Conservation (phyloP, 2,888 invertebrate genomes). For the Anorthoa munda region DNA sequence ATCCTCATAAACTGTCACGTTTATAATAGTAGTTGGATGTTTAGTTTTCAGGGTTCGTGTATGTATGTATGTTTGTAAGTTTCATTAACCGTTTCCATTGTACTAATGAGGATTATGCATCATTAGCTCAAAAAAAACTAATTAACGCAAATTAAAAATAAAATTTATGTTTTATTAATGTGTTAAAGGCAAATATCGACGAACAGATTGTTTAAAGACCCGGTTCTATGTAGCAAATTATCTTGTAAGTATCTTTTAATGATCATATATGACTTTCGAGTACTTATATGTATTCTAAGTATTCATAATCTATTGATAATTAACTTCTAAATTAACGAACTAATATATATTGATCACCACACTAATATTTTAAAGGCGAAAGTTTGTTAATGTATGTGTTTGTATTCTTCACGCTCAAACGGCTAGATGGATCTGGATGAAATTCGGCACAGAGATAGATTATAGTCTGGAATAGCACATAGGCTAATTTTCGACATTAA, state of each 20-base stretch:
- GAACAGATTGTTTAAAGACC: not conserved
- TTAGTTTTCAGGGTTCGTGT: too few species aligned
- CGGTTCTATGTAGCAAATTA: not conserved
- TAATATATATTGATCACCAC: too few species aligned
- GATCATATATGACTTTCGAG: not conserved
- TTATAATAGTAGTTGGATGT: too few species aligned
- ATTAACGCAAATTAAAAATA: not conserved
- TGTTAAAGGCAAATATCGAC: not conserved
- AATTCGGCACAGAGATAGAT: too few species aligned
- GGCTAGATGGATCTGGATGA: too few species aligned
- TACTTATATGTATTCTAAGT: not conserved
- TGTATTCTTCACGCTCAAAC: too few species aligned
- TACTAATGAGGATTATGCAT: not conserved
- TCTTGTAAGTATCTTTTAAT: not conserved
- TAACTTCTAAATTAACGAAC: not conserved
- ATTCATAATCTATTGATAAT: not conserved
- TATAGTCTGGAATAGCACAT: too few species aligned
- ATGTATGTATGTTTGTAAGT: too few species aligned
- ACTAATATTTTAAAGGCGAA: too few species aligned
- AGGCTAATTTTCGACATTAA: too few species aligned
- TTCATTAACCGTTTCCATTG: not conserved
- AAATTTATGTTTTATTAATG: not conserved
- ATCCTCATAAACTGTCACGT: too few species aligned
- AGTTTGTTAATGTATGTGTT: too few species aligned
- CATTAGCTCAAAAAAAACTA: not conserved